Percentiles rank a stretch among this genome's conserved stretches.
Evolutionary conservation across 2,888 invertebrate genomes (phyloP).

Genomic region (Netelia fuscicornis): DNA sequence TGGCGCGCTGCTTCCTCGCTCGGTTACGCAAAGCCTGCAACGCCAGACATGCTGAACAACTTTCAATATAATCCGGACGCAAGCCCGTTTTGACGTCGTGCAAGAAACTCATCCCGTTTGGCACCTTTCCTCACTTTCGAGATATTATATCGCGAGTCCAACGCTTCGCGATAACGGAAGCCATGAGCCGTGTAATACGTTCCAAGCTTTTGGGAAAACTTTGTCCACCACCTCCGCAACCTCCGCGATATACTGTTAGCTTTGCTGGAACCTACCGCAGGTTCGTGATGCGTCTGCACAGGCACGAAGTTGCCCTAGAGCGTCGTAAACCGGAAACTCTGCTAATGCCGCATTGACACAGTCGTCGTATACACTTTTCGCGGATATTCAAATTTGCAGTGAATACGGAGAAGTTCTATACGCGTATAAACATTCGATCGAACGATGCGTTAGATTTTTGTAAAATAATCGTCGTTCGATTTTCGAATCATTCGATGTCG

Average conservation of each 20-base stretch:
- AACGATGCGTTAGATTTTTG: no score
- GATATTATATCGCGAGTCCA: background rate
- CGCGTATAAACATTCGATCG: no score
- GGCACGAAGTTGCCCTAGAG: no score
- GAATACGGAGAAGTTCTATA: no score
- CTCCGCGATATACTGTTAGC: background rate
- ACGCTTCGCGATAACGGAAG: background rate
- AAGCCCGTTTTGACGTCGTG: constrained; percentile 17
- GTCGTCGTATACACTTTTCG: no score
- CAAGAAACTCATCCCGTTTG: constrained; percentile 28
- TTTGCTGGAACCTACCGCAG: no score
- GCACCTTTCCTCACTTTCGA: background rate
- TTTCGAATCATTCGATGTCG: no score
- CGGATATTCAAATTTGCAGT: no score
- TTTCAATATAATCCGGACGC: constrained; percentile 35
- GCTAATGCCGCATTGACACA: no score
- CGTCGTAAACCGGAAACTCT: no score
- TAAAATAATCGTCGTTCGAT: no score
- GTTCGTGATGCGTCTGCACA: no score
- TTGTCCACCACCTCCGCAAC: background rate
- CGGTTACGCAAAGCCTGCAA: constrained; percentile 93
- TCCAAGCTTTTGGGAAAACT: constrained; percentile 1
- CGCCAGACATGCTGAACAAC: constrained; percentile 22
- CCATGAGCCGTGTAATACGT: constrained; percentile 17
- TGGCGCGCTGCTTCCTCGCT: constrained; percentile 93